Percentiles rank a stretch among this genome's conserved stretches.
These are phyloP conservation scores for Lordiphosa mommai DNA, from an alignment of 1,140 invertebrate genomes.

Conservation along the genomic window DNA sequence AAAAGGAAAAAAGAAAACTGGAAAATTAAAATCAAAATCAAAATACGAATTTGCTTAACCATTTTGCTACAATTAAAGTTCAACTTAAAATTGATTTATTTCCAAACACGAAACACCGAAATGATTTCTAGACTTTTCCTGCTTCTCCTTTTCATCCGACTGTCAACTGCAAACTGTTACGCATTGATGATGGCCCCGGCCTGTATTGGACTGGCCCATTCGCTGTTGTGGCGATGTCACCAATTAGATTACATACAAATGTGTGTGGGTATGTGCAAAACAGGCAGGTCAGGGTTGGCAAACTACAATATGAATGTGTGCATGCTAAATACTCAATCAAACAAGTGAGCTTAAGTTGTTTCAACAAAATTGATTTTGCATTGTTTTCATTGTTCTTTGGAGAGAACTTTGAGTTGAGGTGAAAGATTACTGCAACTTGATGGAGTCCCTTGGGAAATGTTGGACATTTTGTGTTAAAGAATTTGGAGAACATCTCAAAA, in stretches of 20 bases:
- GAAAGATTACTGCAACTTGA: too few species aligned
- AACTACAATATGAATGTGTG: too few species aligned
- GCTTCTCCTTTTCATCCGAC: background rate
- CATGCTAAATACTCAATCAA: too few species aligned
- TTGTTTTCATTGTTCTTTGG: too few species aligned
- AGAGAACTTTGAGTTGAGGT: too few species aligned
- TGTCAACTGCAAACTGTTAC: constrained; percentile 18
- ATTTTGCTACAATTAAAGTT: constrained; percentile 23
- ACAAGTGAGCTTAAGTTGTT: too few species aligned
- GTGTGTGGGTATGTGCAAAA: background rate
- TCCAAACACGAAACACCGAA: constrained; percentile 1
- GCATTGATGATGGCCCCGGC: constrained; percentile 13
- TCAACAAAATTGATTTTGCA: too few species aligned
- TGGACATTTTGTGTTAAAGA: too few species aligned
- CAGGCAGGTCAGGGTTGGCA: constrained; percentile 13
- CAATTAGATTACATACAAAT: constrained; percentile 51
- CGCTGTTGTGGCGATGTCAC: constrained; percentile 36
- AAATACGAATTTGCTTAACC: constrained; percentile 29
- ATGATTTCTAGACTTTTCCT: background rate
- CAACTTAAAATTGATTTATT: constrained; percentile 24
- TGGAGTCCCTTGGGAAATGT: too few species aligned
- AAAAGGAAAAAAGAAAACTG: constrained; percentile 5
- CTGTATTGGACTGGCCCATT: constrained; percentile 12
- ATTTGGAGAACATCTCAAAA: too few species aligned
- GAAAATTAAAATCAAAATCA: constrained; percentile 31